Base-by-base conservation (phyloP, 2,797 vertebrate species). In the Carapus acus region DNA sequence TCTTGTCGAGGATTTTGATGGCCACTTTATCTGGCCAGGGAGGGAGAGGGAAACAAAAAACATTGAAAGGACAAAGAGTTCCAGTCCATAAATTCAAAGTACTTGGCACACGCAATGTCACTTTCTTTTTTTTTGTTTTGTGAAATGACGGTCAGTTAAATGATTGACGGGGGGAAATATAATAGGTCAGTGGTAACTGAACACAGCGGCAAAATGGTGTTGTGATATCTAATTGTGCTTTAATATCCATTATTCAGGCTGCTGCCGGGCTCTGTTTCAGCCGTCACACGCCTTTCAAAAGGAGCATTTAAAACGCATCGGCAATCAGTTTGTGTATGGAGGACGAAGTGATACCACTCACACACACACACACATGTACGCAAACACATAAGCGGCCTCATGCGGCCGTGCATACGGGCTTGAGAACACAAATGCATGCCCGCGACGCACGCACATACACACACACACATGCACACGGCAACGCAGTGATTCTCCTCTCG, bases 1-100 rank as follows among this genome's bases (percentile, higher is more conserved):
- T 94, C 86, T 99, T 99, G 79, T 99, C 96, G 66, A 99, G 81
- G 84, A 98, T 96, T 85, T 98, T 98, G 71, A 99, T 96, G 47
- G 96, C 96, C 69, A 98, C 96, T 85, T 96, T 99, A 78, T 99
- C 96, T 98, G 82, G 49, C 57, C 65, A 79, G 19, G 56, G 9
- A 6, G 40, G 49, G 19, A 16, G 22, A n/a, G 29, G 19, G 49
- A 16, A 29, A 29, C 41, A 7, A 9, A 5, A 27, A 27, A 27
- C 24, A 27, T 5, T 9, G 9, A 9, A 27, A 9, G 24, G 9
- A 27, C 24, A 27, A 5, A 27, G 5, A 45, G 44, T 15, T 2
- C 34, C 22, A 46, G 31, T 36, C 54, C 56, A 62, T 45, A 50
- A 40, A 54, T 58, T 59, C 39, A 43, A 67, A 58, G 37, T 41